These are phyloP conservation scores for Notiomystis cincta DNA, from an alignment of 2,113 vertebrate genomes.

Conservation along the genomic window DNA sequence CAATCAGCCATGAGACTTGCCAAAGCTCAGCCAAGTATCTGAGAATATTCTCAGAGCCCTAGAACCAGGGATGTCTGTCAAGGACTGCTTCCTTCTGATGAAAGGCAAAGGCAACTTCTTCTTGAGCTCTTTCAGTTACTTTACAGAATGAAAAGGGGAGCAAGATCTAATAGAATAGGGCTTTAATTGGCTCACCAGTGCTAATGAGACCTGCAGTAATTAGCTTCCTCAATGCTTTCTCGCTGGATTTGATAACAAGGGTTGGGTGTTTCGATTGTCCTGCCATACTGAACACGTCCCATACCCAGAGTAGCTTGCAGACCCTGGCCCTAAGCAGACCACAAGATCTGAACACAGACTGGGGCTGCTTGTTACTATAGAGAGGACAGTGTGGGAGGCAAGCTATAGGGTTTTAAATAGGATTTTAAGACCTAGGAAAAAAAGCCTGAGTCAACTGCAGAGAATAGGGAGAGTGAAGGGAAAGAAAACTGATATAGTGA, in stretches of 20 bases:
- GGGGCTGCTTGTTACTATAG: constrained; percentile 29
- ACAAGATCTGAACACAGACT: neutral
- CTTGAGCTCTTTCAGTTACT: neutral
- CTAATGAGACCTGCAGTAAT: neutral
- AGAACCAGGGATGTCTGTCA: neutral
- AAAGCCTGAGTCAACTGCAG: constrained; percentile 60
- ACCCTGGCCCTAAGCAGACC: neutral
- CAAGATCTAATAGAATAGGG: neutral
- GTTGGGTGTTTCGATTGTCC: neutral
- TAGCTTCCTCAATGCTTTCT: neutral
- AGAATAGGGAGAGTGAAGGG: constrained; percentile 18
- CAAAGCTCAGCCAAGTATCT: neutral
- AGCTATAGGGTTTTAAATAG: constrained; percentile 53
- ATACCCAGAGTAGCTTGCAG: neutral
- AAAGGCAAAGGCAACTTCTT: neutral
- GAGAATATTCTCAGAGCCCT: neutral
- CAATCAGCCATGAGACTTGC: neutral
- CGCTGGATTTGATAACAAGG: neutral
- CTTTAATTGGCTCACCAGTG: neutral
- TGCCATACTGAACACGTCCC: neutral
- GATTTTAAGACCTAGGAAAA: constrained; percentile 45
- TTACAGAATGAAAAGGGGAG: neutral
- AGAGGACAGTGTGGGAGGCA: constrained; percentile 48
- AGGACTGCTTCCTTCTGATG: neutral
- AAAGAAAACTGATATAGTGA: constrained; percentile 30